A percentile compares a stretch with the other conserved stretches of the same genome.
phyloP scores from a whole-genome alignment of 1,140 invertebrate genomes.

The Monomorium pharaonis region DNA sequence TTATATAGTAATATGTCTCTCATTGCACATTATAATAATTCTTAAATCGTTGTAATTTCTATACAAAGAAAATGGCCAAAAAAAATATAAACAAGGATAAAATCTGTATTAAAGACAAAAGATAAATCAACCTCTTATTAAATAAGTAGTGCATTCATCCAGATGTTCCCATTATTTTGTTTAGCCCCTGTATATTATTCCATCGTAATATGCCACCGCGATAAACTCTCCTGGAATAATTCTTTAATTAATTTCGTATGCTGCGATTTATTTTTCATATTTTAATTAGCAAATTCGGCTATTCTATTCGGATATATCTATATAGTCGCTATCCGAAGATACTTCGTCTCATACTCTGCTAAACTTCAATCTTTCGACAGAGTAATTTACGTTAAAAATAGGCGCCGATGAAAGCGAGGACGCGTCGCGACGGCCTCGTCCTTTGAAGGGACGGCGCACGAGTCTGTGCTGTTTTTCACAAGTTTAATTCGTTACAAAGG shows the following conservation, averaged over 20 bases:
- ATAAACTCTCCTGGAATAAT: neutral
- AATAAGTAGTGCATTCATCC: too few relatives aligned
- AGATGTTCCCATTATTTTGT: too few relatives aligned
- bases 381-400: constrained; percentile 47
- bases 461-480: constrained; percentile 63
- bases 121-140: too few relatives aligned
- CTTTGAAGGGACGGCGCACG: constrained; percentile 52
- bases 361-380: constrained; percentile 29
- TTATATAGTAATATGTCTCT: neutral
- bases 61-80: neutral
- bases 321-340: neutral
- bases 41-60: neutral
- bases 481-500: constrained; percentile 72
- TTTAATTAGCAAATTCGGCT: neutral
- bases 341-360: neutral
- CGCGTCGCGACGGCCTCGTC: constrained; percentile 29
- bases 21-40: neutral
- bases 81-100: too few relatives aligned
- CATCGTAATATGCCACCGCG: neutral
- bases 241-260: neutral
- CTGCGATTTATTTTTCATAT: neutral
- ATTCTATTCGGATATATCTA: neutral
- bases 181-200: neutral
- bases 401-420: constrained; percentile 37
- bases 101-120: too few relatives aligned